Conservation (phyloP, 2,113 vertebrate species). For the Dasypus novemcinctus region DNA sequence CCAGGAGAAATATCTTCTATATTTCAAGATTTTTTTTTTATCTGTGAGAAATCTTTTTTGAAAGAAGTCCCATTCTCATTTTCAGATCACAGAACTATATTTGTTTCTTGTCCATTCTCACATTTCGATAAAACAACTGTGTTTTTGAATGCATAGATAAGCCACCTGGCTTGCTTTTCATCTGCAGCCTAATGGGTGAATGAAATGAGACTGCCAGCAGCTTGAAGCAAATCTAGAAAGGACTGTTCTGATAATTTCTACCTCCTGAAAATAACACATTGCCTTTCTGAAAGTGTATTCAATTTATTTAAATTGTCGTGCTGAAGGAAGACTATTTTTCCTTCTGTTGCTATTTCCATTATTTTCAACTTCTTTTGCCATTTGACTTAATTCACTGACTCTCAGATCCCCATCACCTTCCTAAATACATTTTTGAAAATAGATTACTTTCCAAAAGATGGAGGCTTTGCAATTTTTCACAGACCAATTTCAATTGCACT, state of each 20-base stretch:
- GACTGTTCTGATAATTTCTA: conserved; percentile 55
- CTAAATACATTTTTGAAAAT: neutral
- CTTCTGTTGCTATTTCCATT: conserved; percentile 38
- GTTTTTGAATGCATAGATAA: conserved; percentile 42
- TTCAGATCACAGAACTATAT: conserved; percentile 69
- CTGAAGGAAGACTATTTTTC: conserved; percentile 51
- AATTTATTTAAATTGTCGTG: conserved; percentile 61
- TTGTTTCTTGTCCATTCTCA: conserved; percentile 54
- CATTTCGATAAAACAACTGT: conserved; percentile 64
- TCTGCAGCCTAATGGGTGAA: conserved; percentile 55
- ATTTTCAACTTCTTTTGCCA: neutral
- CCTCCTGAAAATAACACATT: conserved; percentile 53
- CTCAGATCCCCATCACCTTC: neutral
- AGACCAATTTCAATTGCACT: neutral
- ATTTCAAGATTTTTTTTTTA: conserved; percentile 20
- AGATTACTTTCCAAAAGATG: neutral
- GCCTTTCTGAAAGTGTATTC: conserved; percentile 56
- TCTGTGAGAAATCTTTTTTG: neutral
- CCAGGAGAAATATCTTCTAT: conserved; percentile 19
- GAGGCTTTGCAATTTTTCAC: neutral
- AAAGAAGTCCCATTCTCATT: conserved; percentile 62
- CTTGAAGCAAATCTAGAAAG: conserved; percentile 61
- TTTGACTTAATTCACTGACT: conserved; percentile 26
- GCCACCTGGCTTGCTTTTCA: conserved; percentile 65
- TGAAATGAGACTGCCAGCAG: conserved; percentile 47